These are phyloP conservation scores for Alaudala cheleensis DNA, from an alignment of 2,113 vertebrate genomes.

Conservation along the genomic window DNA sequence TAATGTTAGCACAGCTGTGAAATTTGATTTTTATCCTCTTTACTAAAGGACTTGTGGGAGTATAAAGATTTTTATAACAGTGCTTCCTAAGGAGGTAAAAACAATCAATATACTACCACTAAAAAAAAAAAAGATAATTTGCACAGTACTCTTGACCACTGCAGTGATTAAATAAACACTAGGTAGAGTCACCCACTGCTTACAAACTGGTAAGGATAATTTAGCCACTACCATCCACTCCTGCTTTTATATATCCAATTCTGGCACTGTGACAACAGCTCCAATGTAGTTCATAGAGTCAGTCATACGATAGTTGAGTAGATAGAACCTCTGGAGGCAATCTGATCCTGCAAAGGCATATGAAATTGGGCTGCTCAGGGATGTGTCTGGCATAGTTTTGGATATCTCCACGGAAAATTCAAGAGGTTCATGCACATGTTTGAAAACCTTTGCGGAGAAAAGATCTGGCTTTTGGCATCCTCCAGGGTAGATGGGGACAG, in stretches of 20 bases:
- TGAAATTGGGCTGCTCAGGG: background rate
- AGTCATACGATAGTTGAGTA: background rate
- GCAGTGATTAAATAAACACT: background rate
- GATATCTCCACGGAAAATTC: background rate
- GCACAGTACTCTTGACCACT: background rate
- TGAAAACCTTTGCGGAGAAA: background rate
- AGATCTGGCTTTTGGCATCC: background rate
- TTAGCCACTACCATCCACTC: background rate
- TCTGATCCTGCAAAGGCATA: background rate
- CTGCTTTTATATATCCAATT: background rate
- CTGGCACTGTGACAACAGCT: background rate
- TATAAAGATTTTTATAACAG: conserved; percentile 18
- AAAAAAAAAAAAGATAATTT: background rate
- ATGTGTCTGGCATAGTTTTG: background rate
- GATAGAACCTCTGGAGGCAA: background rate
- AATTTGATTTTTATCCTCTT: conserved; percentile 24
- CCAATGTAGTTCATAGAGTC: background rate
- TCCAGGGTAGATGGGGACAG: background rate
- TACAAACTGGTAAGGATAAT: background rate
- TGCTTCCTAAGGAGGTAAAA: conserved; percentile 32
- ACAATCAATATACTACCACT: background rate
- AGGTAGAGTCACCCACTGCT: background rate
- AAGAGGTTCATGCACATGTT: background rate
- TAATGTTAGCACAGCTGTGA: conserved; percentile 47
- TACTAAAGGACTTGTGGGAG: background rate